Evolutionary conservation across 2,113 vertebrate species (phyloP).

Genomic region (Pollachius pollachius): DNA sequence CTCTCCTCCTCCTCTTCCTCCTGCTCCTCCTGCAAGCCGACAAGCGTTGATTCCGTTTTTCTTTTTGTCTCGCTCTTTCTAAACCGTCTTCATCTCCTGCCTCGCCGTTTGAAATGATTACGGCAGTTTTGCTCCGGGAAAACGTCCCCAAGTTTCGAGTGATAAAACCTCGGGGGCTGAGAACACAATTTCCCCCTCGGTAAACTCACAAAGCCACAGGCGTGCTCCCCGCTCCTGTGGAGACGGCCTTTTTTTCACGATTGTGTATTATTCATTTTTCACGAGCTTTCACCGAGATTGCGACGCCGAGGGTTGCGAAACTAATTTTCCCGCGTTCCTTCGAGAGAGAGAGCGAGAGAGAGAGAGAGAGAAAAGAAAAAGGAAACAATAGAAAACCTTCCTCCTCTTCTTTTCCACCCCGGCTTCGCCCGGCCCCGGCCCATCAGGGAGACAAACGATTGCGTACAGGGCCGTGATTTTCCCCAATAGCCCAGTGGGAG

Average conservation of each 20-base stretch:
- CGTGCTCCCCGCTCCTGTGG: conserved; percentile 39
- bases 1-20: too few species aligned
- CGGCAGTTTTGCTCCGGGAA: conserved; percentile 52
- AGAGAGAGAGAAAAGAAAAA: too few species aligned
- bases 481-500: conserved; percentile 71
- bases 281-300: conserved; percentile 56
- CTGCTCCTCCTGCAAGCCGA: conserved; percentile 5
- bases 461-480: conserved; percentile 65
- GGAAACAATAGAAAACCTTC: too few species aligned
- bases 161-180: conserved; percentile 47
- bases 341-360: conserved; percentile 21
- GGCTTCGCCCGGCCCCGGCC: conserved; percentile 13
- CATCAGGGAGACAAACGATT: conserved; percentile 68
- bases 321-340: conserved; percentile 64
- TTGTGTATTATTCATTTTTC: conserved; percentile 60
- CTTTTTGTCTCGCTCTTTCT: conserved; percentile 39
- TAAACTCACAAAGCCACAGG: conserved; percentile 55
- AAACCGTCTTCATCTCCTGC: conserved; percentile 39
- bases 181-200: conserved; percentile 53
- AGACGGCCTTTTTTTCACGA: conserved; percentile 47
- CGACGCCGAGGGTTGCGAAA: conserved; percentile 58
- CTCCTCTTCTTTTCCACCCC: conserved; percentile 2
- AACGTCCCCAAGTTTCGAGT: conserved; percentile 44
- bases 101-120: conserved; percentile 55
- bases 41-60: conserved; percentile 25